Evolutionary conservation across 2,113 vertebrate species (phyloP), one percentile per base, ranked within the genome.

Genomic region (Spea bombifrons): DNA sequence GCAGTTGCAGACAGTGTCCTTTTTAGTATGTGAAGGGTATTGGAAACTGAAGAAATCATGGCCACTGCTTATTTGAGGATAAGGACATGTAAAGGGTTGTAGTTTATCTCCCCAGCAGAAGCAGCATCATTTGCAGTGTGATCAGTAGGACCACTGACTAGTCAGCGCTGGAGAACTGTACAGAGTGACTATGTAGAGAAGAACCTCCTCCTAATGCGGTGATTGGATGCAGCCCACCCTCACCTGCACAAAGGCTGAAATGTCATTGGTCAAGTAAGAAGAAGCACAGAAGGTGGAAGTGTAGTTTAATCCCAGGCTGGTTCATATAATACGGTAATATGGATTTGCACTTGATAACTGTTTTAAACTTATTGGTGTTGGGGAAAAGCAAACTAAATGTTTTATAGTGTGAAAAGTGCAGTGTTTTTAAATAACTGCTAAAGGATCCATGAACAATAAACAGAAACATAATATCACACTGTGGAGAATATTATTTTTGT

Each of bases 61-160:
- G 66, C 10, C 50, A 55, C 45, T 17, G 59, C 59, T 17, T 78
- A 10, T 6, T 46, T 30, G 76, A 55, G 49, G 6, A 78, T 47
- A 63, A 80, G 44, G 65, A 59, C 63, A 79, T 73, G 50, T 44
- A 44, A 7, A 66, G 50, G 10, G 6, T 55, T 73, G 50, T n/a
- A 65, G 76, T 66, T 57, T 17, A 52, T 68, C 69, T 71, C 76
- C 76, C 49, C 61, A 65, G 61, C 43, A 64, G 68, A 68, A 65
- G 43, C 30, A 53, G 15, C 57, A 65, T 78, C 67, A 71, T 45
- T 50, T 53, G 57, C 67, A 78, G 45, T 59, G 46, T 53, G 66
- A 15, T 76, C 43, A 75, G 55, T 66, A 64, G 64, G 66, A 68
- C 66, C 45, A 68, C 50, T 17, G 75, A 48, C 75, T 57, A 64